Conservation (phyloP, 2,888 invertebrate species). For the Steinernema carpocapsae region DNA sequence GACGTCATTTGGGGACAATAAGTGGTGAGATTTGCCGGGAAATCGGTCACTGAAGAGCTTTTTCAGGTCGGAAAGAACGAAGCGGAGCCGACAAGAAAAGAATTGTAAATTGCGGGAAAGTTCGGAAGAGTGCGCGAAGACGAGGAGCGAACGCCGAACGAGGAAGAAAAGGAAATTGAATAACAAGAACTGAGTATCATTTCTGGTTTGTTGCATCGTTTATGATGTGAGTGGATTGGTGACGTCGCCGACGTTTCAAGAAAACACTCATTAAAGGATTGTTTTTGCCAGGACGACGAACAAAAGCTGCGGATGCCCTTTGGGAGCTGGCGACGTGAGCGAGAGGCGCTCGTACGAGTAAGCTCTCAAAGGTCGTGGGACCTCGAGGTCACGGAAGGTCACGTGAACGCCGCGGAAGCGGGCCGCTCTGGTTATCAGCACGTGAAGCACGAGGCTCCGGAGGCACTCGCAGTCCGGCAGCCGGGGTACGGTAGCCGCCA, state of each 20-base stretch:
- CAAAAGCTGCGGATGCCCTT: not conserved
- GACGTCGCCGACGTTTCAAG: too few species aligned
- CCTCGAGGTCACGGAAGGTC: constrained; percentile 26
- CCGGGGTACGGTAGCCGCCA: not conserved
- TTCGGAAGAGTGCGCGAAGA: too few species aligned
- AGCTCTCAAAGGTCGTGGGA: constrained; percentile 9
- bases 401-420: constrained; percentile 17
- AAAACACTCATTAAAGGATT: not conserved
- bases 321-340: constrained; percentile 4
- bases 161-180: too few species aligned
- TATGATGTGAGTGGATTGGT: too few species aligned
- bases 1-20: constrained; percentile 10
- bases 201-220: too few species aligned
- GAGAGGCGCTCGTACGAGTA: too few species aligned
- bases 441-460: not conserved
- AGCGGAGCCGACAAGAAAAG: too few species aligned
- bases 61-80: too few species aligned
- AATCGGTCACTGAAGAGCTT: not conserved
- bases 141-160: too few species aligned
- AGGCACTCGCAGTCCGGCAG: not conserved
- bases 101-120: too few species aligned
- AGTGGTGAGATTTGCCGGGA: not conserved
- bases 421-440: not conserved
- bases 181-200: too few species aligned
- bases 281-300: not conserved